Evolutionary conservation across 2,113 vertebrate genomes (phyloP).

Genomic region (Scortum barcoo): DNA sequence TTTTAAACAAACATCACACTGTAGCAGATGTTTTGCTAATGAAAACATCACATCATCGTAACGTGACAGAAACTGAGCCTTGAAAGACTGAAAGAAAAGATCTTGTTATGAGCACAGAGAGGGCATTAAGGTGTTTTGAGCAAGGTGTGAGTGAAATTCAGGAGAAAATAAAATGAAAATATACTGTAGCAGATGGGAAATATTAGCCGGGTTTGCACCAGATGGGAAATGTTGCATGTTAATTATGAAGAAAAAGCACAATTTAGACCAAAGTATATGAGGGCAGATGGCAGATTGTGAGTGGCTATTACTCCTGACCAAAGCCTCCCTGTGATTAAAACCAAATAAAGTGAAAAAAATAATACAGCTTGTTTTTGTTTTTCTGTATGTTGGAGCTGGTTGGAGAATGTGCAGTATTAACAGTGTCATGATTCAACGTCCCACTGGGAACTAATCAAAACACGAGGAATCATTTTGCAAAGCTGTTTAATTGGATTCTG

Average conservation of each 20-base stretch:
- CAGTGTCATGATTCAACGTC: not conserved
- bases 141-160: not conserved
- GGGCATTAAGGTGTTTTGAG: not conserved
- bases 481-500: not conserved
- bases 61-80: not conserved
- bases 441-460: not conserved
- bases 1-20: not conserved
- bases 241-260: constrained; percentile 28
- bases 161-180: not conserved
- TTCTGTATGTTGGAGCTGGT: not conserved
- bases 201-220: not conserved
- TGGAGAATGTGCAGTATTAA: not conserved
- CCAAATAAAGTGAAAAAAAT: constrained; percentile 10
- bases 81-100: not conserved
- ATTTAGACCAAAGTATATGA: constrained; percentile 15
- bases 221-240: constrained; percentile 21
- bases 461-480: not conserved
- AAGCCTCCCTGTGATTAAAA: constrained; percentile 23
- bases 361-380: constrained; percentile 17
- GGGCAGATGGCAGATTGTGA: constrained; percentile 25
- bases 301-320: constrained; percentile 8
- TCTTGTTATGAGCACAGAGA: not conserved
- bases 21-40: not conserved
- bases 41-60: not conserved
- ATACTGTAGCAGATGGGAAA: constrained; percentile 33